Evolutionary conservation across 2,113 vertebrate genomes (phyloP), one percentile per base, ranked within the genome.

Genomic region (Pollimyrus isidori): DNA sequence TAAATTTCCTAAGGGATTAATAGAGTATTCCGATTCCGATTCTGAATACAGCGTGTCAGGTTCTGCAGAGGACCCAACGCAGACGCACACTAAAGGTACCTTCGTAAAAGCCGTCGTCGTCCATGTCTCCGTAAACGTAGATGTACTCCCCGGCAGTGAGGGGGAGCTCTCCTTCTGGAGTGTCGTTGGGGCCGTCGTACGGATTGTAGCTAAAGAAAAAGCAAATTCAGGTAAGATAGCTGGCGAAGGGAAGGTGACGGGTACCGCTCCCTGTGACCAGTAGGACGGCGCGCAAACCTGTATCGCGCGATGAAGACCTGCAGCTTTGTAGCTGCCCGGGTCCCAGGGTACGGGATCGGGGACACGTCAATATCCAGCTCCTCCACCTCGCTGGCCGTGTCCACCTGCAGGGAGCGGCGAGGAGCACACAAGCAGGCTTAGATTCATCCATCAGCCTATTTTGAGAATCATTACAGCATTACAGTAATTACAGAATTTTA

Each of bases 51-150:
- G 46, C 17, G 11, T 1, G 39, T 87, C 89, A 90, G n/a, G 46
- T 21, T 65, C 11, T 56, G 6, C 88, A 19, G 4, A n/a, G 80
- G 58, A 58, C 73, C 9, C 11, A 3, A 26, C 80, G 48, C 46
- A 30, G 39, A 46, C 35, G 50, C 50, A 56, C 3, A 3, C 73
- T 42, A 30, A 56, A n/a, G 90, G 83, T 89, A 98, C 98, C 98
- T 98, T 99, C 98, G 94, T 97, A 99, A 94, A 99, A 99, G 92
- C 98, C 98, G 69, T 99, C 98, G 89, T 99, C 98, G 87, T 99
- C 98, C 98, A 99, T 98, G 93, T 97, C 96, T 90, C 98, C 98
- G 39, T 98, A 99, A 90, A 99, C 92, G 46, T 99, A 99, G 93
- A 99, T 98, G 90, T 99, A 99, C 89, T 99, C 98, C 88, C 98